phyloP scores from a whole-genome alignment of 2,888 invertebrate species.

The Melipona bicolor region DNA sequence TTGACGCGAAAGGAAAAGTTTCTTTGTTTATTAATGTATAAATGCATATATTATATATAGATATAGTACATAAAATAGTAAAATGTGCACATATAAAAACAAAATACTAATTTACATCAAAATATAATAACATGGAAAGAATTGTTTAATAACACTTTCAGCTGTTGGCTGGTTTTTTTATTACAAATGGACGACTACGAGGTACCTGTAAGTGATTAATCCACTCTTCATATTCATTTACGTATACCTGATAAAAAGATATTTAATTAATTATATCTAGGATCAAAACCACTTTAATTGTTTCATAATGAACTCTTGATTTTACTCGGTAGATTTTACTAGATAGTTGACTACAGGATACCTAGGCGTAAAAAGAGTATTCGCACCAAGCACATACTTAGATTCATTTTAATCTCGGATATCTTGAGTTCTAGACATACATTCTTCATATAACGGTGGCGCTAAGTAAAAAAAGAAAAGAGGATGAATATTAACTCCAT shows the following conservation, averaged over 20 bases:
- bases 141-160: not conserved
- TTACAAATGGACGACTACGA: not conserved
- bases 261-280: not conserved
- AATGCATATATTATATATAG: not conserved
- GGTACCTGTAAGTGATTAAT: not conserved
- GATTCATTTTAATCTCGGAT: conserved; percentile 61
- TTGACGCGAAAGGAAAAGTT: not conserved
- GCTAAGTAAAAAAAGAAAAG: conserved; percentile 45
- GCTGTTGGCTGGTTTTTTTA: not conserved
- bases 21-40: not conserved
- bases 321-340: conserved; percentile 52
- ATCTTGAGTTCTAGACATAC: conserved; percentile 33
- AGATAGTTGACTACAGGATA: conserved; percentile 62
- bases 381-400: conserved; percentile 50
- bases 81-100: not conserved
- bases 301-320: not conserved
- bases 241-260: not conserved
- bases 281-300: not conserved
- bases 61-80: not conserved
- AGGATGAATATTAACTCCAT: not conserved
- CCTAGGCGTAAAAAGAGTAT: conserved; percentile 47
- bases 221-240: not conserved
- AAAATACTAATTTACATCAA: not conserved
- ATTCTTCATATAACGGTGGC: conserved; percentile 68
- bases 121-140: not conserved